Evolutionary conservation across 1,140 invertebrate species (phyloP).

Genomic region (Dreissena polymorpha): DNA sequence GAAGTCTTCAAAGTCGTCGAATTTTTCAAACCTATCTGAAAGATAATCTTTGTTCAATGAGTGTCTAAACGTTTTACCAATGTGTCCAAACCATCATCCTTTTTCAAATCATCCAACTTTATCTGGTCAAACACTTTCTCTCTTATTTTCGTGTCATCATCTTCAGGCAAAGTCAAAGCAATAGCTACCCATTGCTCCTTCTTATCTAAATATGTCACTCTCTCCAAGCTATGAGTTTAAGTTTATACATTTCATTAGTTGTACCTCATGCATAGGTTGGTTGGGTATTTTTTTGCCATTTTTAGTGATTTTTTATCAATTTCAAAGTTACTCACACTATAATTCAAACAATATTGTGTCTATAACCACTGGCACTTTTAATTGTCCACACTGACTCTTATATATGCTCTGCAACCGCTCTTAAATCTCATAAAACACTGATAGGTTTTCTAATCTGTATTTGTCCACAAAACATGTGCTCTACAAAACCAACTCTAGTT

Average conservation of each 20-base stretch:
- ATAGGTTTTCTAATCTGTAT: not conserved
- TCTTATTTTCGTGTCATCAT: constrained; percentile 47
- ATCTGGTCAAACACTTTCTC: constrained; percentile 59
- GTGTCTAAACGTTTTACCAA: constrained; percentile 48
- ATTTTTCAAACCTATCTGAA: constrained; percentile 41
- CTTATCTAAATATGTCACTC: constrained; percentile 54
- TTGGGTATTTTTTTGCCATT: constrained; percentile 49
- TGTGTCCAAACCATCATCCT: constrained; percentile 44
- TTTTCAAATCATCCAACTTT: constrained; percentile 45
- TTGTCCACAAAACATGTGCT: not conserved
- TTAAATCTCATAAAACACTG: constrained; percentile 1
- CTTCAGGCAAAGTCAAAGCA: constrained; percentile 52
- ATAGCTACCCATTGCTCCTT: constrained; percentile 54
- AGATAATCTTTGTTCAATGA: constrained; percentile 54
- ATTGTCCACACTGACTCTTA: not conserved
- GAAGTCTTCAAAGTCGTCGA: constrained; percentile 55
- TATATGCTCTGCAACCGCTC: not conserved
- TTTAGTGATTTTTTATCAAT: constrained; percentile 1
- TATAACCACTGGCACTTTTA: not conserved
- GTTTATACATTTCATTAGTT: constrained; percentile 56
- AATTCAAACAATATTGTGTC: not conserved
- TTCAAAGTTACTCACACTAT: not conserved
- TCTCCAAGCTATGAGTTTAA: constrained; percentile 52
- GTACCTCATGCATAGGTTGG: constrained; percentile 28
- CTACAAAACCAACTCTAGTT: not conserved